Evolutionary conservation across 2,113 vertebrate species (phyloP), one percentile per base, ranked within the genome.

Genomic region (Loxodonta africana): DNA sequence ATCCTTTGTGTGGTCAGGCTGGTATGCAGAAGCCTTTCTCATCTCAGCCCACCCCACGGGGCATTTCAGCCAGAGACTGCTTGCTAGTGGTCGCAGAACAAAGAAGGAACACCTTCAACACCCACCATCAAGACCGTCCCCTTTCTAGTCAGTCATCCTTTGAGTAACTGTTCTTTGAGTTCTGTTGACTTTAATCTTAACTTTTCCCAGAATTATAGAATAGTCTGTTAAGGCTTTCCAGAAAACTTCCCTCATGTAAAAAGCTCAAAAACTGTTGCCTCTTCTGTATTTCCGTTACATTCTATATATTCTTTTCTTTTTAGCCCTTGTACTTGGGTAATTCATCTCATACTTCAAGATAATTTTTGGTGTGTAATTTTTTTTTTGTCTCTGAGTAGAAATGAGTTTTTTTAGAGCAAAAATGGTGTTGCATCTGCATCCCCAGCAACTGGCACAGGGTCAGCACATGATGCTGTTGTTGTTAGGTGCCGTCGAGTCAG

Each of bases 111-210:
- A 33, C 67, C 48, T 86, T 30, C 60, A 30, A 10, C 82, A 28
- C 6, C 41, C 67, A 23, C 57, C 78, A 12, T 18, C 33, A 37
- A 76, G 82, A 80, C 41, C 14, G 5, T 26, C 3, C 23, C n/a
- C 37, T 25, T 48, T 74, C 33, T 21, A 20, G 28, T 46, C 62
- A 20, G 28, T 46, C 62, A 33, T 48, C 17, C 85, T 90, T 28
- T 37, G 67, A 95, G 48, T 23, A 51, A 14, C 41, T 91, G 41
- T 67, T 74, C 93, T 80, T 85, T 10, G 44, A 89, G 28, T 33
- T 51, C 65, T 33, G 6, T 8, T 33, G 65, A 41, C 33, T 91
- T 94, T 25, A 21, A 53, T 77, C 78, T 77, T 74, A 23, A 18
- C 57, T 84, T 84, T 84, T 83, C 85, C 83, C 53, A 9, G 8